phyloP scores from a whole-genome alignment of 2,888 invertebrate species.

The Julus scandinavius region DNA sequence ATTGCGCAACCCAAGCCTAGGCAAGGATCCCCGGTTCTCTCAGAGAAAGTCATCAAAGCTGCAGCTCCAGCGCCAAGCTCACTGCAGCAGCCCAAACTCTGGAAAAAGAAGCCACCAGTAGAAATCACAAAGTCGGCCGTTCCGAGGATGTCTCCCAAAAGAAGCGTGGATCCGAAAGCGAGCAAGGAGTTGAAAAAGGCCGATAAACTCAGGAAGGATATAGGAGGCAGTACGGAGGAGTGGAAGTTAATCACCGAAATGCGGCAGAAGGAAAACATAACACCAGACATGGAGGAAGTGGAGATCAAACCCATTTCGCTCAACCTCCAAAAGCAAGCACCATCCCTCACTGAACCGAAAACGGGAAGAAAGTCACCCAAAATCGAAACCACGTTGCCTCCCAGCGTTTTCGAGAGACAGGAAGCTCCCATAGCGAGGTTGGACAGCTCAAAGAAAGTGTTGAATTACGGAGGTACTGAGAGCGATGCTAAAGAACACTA shows the following conservation, averaged over 20 bases:
- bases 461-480: neutral
- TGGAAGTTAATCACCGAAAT: constrained; percentile 12
- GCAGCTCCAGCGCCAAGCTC: neutral
- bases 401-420: neutral
- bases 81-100: neutral
- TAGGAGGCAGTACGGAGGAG: neutral
- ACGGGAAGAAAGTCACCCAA: neutral
- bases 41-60: constrained; percentile 1
- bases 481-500: constrained; percentile 36
- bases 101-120: neutral
- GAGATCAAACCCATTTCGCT: neutral
- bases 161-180: neutral
- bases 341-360: neutral
- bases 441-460: neutral
- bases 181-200: neutral
- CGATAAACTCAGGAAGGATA: neutral
- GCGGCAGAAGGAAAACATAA: constrained; percentile 51
- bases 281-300: constrained; percentile 51
- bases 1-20: neutral
- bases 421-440: neutral
- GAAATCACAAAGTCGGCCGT: neutral
- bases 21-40: neutral
- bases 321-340: constrained; percentile 11
- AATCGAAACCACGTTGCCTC: constrained; percentile 49
- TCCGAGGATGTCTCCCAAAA: constrained; percentile 22